Evolutionary conservation across 2,113 vertebrate species (phyloP).

Genomic region (Formicarius rufipectus): DNA sequence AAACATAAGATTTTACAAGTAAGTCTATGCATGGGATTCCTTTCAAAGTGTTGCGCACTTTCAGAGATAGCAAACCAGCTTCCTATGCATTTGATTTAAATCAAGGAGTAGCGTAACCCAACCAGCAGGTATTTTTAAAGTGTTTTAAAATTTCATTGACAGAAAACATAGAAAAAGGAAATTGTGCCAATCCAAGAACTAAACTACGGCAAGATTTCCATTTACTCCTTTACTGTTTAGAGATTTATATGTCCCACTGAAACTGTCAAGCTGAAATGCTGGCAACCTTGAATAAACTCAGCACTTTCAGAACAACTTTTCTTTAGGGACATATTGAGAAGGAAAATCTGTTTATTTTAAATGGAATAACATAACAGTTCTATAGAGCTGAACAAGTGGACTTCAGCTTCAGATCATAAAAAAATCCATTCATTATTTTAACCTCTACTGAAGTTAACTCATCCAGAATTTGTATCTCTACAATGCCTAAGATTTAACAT

Average conservation of each 20-base stretch:
- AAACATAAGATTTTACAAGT: constrained; percentile 12
- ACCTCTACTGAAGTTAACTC: neutral
- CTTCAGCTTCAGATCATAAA: neutral
- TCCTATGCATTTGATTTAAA: neutral
- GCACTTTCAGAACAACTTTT: constrained; percentile 25
- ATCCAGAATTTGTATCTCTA: neutral
- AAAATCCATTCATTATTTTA: neutral
- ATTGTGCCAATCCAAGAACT: neutral
- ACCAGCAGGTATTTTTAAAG: neutral
- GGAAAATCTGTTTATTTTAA: neutral
- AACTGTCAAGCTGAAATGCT: constrained; percentile 32
- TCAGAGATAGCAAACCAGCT: neutral
- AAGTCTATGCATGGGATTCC: neutral
- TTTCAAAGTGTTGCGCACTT: neutral
- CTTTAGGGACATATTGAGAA: constrained; percentile 32
- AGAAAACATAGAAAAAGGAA: neutral
- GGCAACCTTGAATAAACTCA: constrained; percentile 42
- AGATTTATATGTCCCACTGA: constrained; percentile 31
- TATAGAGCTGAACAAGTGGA: neutral
- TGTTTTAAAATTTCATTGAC: neutral
- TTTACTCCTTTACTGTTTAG: constrained; percentile 3
- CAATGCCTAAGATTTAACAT: neutral
- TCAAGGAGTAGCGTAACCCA: neutral
- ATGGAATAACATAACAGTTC: neutral
- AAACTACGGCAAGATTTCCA: constrained; percentile 21